Evolutionary conservation across 2,888 invertebrate species (phyloP).

Genomic region (Pheosia gnoma): DNA sequence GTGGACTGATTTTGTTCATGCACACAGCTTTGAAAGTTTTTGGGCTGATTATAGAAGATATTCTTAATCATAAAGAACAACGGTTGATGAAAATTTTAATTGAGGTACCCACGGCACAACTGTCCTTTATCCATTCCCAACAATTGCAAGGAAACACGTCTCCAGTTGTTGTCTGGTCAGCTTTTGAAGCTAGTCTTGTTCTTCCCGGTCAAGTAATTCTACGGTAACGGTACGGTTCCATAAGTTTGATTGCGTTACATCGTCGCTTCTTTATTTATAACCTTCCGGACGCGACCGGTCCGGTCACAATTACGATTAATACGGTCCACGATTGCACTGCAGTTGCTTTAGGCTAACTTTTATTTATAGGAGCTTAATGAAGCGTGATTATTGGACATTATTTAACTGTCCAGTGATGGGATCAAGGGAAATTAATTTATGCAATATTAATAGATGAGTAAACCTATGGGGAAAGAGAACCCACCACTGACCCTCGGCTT

Average conservation of each 20-base stretch:
- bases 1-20: not conserved
- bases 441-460: not conserved
- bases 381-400: constrained; percentile 3
- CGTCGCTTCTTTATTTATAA: constrained; percentile 44
- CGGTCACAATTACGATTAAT: constrained; percentile 55
- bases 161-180: no score
- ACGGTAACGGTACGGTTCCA: not conserved
- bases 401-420: constrained; percentile 6
- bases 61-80: no score
- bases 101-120: no score
- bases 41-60: no score
- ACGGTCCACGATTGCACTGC: constrained; percentile 36
- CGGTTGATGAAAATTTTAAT: no score
- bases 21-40: no score
- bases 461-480: no score
- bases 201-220: no score
- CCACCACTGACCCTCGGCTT: no score
- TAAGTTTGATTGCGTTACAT: constrained; percentile 25
- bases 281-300: constrained; percentile 31
- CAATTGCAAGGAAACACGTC: no score
- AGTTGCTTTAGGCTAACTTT: constrained; percentile 31
- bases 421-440: not conserved
- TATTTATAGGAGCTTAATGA: constrained; percentile 56
- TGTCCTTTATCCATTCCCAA: no score
- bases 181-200: no score